These are phyloP conservation scores for Eristalinus sepulchralis DNA, from an alignment of 2,888 invertebrate species.

Conservation along the genomic window DNA sequence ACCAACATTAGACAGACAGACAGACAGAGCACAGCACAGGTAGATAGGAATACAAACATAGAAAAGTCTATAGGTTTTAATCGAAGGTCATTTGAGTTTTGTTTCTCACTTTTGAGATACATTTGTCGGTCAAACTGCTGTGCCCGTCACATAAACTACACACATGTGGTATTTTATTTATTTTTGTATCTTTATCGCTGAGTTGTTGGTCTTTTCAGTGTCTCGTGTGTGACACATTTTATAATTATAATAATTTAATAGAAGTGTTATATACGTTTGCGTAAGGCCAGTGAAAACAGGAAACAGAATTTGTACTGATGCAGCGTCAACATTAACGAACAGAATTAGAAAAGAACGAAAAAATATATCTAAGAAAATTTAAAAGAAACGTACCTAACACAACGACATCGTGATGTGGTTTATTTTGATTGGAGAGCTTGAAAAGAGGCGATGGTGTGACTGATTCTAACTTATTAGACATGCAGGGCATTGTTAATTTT, in stretches of 20 bases:
- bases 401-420: not conserved
- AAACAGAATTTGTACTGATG: slow-evolving; percentile 12
- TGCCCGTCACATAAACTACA: slow-evolving; percentile 1
- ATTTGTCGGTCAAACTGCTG: slow-evolving; percentile 51
- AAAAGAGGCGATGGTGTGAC: not conserved
- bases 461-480: not conserved
- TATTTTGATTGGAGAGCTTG: not conserved
- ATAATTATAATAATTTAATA: slow-evolving; percentile 38
- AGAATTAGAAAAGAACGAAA: not conserved
- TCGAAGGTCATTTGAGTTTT: slow-evolving; percentile 59
- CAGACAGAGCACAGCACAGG: not conserved
- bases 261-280: slow-evolving; percentile 8
- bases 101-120: slow-evolving; percentile 26
- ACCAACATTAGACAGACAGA: not conserved
- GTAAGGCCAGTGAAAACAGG: slow-evolving; percentile 22
- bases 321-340: not conserved
- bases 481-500: not conserved
- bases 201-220: not conserved
- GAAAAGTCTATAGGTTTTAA: slow-evolving; percentile 23
- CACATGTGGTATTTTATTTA: not conserved
- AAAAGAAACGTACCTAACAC: not conserved
- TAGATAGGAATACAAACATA: not conserved
- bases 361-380: not conserved
- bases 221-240: slow-evolving; percentile 49
- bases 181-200: not conserved